phyloP scores from a whole-genome alignment of 2,797 vertebrate genomes.

The Neopelma chrysocephalum region DNA sequence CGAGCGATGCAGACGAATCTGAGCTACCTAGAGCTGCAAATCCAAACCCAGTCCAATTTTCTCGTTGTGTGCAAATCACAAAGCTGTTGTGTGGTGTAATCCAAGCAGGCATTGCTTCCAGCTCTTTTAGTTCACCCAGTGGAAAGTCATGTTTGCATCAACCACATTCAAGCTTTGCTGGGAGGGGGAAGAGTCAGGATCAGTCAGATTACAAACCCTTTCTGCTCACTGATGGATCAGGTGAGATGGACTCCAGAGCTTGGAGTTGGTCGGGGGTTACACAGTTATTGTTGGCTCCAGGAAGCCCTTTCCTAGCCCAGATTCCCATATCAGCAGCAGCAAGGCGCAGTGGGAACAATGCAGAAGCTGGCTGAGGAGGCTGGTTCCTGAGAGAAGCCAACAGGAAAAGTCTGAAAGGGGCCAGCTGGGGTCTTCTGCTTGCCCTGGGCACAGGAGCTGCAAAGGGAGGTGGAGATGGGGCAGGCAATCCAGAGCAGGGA shows the following conservation, averaged over 20 bases:
- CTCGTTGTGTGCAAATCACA: not conserved
- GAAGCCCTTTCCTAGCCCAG: not conserved
- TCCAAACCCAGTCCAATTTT: not conserved
- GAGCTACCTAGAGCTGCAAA: conserved; percentile 2
- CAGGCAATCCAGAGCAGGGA: not conserved
- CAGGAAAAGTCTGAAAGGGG: not conserved
- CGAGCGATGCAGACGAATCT: not conserved
- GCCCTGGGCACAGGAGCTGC: not conserved
- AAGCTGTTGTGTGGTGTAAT: not conserved
- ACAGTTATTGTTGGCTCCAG: not conserved
- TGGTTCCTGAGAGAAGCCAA: not conserved
- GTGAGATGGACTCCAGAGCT: not conserved
- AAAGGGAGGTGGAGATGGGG: not conserved
- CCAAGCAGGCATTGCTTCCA: conserved; percentile 5
- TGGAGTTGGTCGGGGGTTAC: not conserved
- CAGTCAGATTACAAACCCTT: not conserved
- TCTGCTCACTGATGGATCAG: not conserved
- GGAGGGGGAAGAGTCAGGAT: not conserved
- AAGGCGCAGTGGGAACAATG: not conserved
- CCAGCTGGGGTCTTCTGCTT: not conserved
- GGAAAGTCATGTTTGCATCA: not conserved
- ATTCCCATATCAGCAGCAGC: not conserved
- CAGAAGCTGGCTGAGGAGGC: not conserved
- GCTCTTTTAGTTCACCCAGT: not conserved
- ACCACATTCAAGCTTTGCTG: not conserved